Evolutionary conservation across 2,888 invertebrate species (phyloP), one percentile per base, ranked within the genome.

Genomic region (Drosophila setosimentum): DNA sequence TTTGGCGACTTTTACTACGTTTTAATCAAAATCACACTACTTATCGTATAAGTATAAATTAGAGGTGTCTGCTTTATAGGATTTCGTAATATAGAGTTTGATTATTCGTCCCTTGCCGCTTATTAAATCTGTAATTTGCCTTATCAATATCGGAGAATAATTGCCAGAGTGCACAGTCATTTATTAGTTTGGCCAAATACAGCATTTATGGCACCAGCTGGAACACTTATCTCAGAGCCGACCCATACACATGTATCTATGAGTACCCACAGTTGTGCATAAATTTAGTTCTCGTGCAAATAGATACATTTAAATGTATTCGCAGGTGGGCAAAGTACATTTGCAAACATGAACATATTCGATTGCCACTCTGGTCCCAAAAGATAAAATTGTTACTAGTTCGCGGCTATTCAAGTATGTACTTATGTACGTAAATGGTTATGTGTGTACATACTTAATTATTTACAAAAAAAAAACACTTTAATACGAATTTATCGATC

Each of bases 171-270:
- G 68, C 72, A 72, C 37, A 53, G 11, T 33, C 35, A 37, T 32
- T 32, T 27, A 60, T 3, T 48, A 29, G 30, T n/a, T 13, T 48
- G n/a, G 35, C 42, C 37, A 33, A 33, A 51, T 33, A 40, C n/a
- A 27, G 33, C 54, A 40, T 76, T 83, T 83, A 82, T 78, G 55
- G 58, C 70, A 66, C 83, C 76, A 72, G n/a, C 21, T 62, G 76
- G 83, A 57, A 54, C 66, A 76, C 66, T 83, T 82, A 78, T 72
- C 68, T 48, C 5, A 18, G 13, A 18, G 21, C 49, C 59, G 51
- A 61, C 29, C 21, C 24, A 35, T 55, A 55, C 54, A 55, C 27
- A 27, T 24, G 30, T 55, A 32, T 49, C 33, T 18, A 42, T 27
- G 27, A 59, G 42, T 62, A 29, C 27, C 21, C 18, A 45, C 35